A percentile compares a stretch with the other conserved stretches of the same genome.
Conservation (phyloP, 37 sponge, comb jelly and placozoan species). For the Ianthella basta region DNA sequence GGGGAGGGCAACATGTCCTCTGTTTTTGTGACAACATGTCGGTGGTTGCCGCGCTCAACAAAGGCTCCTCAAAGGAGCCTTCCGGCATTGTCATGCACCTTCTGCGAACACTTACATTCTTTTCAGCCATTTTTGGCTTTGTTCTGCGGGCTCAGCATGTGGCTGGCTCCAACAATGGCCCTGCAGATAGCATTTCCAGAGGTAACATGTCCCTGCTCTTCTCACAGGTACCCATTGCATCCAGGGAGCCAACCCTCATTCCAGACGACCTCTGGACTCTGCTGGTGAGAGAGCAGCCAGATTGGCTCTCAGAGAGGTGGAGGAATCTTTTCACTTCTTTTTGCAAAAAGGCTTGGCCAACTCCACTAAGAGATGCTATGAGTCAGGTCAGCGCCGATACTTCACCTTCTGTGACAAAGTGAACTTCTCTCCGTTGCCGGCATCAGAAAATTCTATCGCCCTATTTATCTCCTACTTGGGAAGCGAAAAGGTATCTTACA, state of each 20-base stretch:
- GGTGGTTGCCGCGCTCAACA: background rate
- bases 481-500: background rate
- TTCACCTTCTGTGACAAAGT: background rate
- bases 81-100: slow-evolving; percentile 26
- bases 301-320: too few relatives aligned
- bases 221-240: too few relatives aligned
- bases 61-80: background rate
- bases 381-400: slow-evolving; percentile 11
- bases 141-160: background rate
- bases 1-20: background rate
- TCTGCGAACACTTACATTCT: background rate
- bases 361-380: too few relatives aligned
- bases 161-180: background rate
- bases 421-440: background rate
- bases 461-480: background rate
- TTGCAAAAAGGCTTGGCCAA: too few relatives aligned
- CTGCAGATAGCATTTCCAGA: slow-evolving; percentile 16
- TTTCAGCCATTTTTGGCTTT: background rate
- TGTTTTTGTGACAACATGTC: slow-evolving; percentile 8
- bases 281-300: too few relatives aligned
- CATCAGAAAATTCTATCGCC: background rate
- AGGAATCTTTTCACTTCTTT: too few relatives aligned
- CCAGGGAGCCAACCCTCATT: too few relatives aligned
- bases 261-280: too few relatives aligned
- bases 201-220: too few relatives aligned